Conservation (phyloP, 2,113 vertebrate genomes). For the Hyaena hyaena region DNA sequence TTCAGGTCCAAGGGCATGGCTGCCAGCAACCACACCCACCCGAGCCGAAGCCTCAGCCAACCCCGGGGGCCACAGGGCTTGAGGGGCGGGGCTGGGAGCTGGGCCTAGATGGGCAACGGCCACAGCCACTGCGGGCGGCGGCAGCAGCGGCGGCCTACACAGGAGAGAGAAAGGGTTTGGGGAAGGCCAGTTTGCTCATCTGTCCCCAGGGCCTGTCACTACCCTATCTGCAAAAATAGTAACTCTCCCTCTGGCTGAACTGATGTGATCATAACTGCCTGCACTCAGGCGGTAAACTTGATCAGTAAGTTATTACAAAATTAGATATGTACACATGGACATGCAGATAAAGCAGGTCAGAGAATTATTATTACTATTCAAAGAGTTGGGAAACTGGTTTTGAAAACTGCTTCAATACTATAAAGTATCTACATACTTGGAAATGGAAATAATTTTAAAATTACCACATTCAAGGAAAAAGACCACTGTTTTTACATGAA, state of each 20-base stretch:
- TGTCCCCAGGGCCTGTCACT: not conserved
- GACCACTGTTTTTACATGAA: not conserved
- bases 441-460: not conserved
- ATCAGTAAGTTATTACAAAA: slow-evolving; percentile 9
- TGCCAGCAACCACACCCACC: not conserved
- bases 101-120: not conserved
- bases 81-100: not conserved
- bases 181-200: accelerated
- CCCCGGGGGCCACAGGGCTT: not conserved
- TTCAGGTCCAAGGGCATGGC: accelerated
- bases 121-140: too few relatives aligned
- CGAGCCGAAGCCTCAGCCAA: too few relatives aligned
- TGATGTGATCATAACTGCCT: not conserved
- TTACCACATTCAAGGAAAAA: not conserved
- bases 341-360: not conserved
- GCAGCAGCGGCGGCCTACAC: too few relatives aligned
- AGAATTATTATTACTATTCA: not conserved
- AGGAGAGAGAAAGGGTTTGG: not conserved
- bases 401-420: not conserved
- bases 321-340: not conserved
- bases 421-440: not conserved
- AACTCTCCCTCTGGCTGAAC: not conserved
- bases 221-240: not conserved
- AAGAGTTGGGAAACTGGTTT: not conserved
- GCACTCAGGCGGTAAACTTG: not conserved